Conservation (phyloP, 2,113 vertebrate genomes). For the Thamnaconus septentrionalis region DNA sequence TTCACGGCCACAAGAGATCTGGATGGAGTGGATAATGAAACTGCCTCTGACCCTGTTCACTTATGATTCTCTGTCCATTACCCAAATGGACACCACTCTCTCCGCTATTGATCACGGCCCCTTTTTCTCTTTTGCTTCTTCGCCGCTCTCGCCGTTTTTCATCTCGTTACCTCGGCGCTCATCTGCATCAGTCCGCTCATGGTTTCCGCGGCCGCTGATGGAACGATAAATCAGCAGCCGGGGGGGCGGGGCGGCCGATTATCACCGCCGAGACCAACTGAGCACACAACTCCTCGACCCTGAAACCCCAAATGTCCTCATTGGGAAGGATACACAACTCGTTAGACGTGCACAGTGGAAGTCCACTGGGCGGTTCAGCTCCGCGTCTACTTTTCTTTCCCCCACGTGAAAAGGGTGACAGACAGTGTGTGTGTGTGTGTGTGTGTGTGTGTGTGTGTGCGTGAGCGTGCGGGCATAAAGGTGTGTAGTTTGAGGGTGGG, state of each 20-base stretch:
- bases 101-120: conserved; percentile 84
- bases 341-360: conserved; percentile 39
- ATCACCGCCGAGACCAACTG: conserved; percentile 62
- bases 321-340: conserved; percentile 40
- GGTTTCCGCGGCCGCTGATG: conserved; percentile 63
- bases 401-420: neutral
- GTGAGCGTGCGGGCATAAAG: neutral
- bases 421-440: conserved; percentile 9
- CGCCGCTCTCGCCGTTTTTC: conserved; percentile 78
- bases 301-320: conserved; percentile 60
- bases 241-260: conserved; percentile 69
- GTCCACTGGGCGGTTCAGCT: conserved; percentile 21
- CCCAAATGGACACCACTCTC: conserved; percentile 89
- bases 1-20: conserved; percentile 39
- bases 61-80: conserved; percentile 90
- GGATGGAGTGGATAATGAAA: conserved; percentile 80
- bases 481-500: neutral
- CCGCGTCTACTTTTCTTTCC: conserved; percentile 34
- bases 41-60: conserved; percentile 80
- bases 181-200: conserved; percentile 70
- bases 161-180: conserved; percentile 79
- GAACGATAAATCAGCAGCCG: conserved; percentile 76
- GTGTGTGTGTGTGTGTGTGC: conserved; percentile 3
- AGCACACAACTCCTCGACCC: conserved; percentile 54
- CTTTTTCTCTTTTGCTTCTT: conserved; percentile 72